Base-by-base conservation (phyloP, 2,888 invertebrate genomes). In the Metopia argyrocephala region DNA sequence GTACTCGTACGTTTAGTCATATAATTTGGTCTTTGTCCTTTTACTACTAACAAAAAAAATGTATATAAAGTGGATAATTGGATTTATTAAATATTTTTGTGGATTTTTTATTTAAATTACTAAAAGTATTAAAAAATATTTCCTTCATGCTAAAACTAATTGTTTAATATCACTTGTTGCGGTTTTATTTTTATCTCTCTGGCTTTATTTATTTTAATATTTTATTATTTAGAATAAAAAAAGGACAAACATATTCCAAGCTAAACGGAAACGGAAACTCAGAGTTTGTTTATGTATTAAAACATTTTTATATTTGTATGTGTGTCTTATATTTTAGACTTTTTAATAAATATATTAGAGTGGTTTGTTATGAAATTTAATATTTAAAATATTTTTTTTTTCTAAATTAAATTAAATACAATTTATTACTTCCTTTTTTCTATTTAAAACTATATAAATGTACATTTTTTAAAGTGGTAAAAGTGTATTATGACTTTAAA, bases 201-300 rank as follows among this genome's bases (percentile, higher is more conserved):
- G n/a, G n/a, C n/a, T n/a, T 52, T 50, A 6, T 31, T 57, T 38
- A n/a, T 74, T 74, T 18, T 50, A 25, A 45, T 64, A 31, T 31
- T 68, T 25, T 23, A 15, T 62, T 52, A 38, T 71, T 61, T n/a
- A n/a, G n/a, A n/a, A n/a, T n/a, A n/a, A n/a, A n/a, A n/a, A n/a
- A n/a, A n/a, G n/a, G n/a, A n/a, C n/a, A 50, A 70, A 56, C 31
- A 59, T 70, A 59, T 59, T 66, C 25, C 27, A 23, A 38, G 12
- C 25, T 38, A 27, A 69, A 69, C 56, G 68, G 68, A 76, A 69
- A 62, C 76, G 76, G 76, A 76, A 69, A 69, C 76, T 69, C 46
- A 64, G 38, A 56, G 21, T 46, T 56, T 61, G 20, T 28, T 57
- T 56, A 6, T 56, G 25, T 56, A 52, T 27, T n/a, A n/a, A n/a